Base-by-base conservation (phyloP, 1,140 invertebrate species). In the Drosophila novamexicana region DNA sequence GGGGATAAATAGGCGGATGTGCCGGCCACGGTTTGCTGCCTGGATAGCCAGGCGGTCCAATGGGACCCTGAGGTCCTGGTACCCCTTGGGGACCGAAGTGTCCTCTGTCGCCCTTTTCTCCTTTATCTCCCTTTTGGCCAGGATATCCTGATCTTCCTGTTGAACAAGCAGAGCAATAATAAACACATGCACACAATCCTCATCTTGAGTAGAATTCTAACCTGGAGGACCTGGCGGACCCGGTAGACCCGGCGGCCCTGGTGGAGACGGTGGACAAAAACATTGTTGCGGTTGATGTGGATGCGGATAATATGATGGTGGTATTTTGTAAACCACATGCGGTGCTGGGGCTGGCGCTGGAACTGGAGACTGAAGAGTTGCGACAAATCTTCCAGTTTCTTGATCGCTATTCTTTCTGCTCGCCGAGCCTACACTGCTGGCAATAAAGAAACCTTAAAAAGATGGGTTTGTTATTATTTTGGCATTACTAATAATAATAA, bases 211-310 rank as follows among this genome's bases (percentile, higher is more conserved):
- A 5, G 9, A 40, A 9, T 16, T 10, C 37, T 37, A 4, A 57
- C 79, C 93, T 32, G 96, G 96, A 53, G 93, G 94, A 32, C 90
- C 94, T 18, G 96, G 96, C 29, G 96, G 95, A 50, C 96, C 96
- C 45, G 94, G 92, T 1, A 94, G 36, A 1, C 81, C 81, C 0
- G 81, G 81, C 0, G 76, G 97, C 91, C 93, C 96, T 78, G 97
- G 97, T 37, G 93, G 94, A 8, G 94, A 94, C 0, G 93, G 93
- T n/a, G 94, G 93, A 44, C 97, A 97, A n/a, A 94, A 92, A 12
- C 89, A 91, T 7, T 86, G 83, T 1, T 73, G 83, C 1, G 96
- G 96, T 9, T 96, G 97, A 92, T 65, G 70, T 1, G 68, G 81
- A 39, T 83, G 81, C 3, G 81, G 75, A 52, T 89, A 85, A 14